phyloP scores from a whole-genome alignment of 2,113 vertebrate genomes.

The Pelecanoides urinatrix region DNA sequence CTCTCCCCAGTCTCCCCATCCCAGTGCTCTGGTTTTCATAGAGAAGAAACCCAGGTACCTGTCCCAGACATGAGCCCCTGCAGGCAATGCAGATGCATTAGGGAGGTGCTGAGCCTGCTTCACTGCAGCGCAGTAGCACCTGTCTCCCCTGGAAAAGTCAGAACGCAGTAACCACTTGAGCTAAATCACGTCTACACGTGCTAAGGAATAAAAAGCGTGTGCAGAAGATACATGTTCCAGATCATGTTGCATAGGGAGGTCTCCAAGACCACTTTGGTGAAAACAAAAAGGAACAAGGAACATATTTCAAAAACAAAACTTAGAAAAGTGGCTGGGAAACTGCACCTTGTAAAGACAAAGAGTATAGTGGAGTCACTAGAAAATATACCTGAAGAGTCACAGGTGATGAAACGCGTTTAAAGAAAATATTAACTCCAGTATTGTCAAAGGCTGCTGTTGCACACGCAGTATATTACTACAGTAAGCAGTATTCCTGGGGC shows the following conservation, averaged over 20 bases:
- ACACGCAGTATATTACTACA: not conserved
- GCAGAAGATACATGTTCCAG: rapidly evolving
- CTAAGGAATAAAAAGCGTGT: not conserved
- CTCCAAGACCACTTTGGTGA: not conserved
- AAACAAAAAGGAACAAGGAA: not conserved
- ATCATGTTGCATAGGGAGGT: not conserved
- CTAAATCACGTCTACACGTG: rapidly evolving
- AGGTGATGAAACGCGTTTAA: not conserved
- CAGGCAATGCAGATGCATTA: not conserved
- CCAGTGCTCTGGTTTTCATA: not conserved
- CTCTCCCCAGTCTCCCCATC: not conserved
- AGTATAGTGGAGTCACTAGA: rapidly evolving
- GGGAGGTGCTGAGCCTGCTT: not conserved
- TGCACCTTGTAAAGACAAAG: not conserved
- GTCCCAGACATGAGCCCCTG: not conserved
- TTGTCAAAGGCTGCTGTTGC: not conserved
- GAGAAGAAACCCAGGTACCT: not conserved
- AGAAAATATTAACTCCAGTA: not conserved
- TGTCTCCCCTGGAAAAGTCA: not conserved
- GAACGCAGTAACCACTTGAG: not conserved
- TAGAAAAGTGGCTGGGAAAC: not conserved
- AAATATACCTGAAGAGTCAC: not conserved
- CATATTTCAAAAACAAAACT: not conserved
- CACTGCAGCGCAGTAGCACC: not conserved
- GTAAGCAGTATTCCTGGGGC: not conserved